Conservation (phyloP, 2,888 invertebrate species). For the Minunthozetes semirufus region DNA sequence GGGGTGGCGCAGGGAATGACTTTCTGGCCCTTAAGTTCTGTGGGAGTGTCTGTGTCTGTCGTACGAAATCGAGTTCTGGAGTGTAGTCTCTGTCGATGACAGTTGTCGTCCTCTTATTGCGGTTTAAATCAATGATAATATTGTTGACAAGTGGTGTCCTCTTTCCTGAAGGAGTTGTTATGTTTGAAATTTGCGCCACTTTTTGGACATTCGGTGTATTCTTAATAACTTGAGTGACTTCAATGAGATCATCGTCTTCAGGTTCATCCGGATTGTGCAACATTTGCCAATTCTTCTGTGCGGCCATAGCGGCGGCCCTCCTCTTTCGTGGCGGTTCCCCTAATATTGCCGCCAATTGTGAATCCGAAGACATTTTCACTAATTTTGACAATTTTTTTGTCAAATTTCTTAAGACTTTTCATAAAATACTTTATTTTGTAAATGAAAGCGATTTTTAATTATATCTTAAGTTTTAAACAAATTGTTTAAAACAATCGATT, state of each 20-base stretch:
- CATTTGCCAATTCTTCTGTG: conserved; percentile 25
- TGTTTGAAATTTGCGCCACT: not conserved
- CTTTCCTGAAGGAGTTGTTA: not conserved
- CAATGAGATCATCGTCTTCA: not conserved
- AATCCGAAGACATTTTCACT: not conserved
- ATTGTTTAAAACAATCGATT: no score
- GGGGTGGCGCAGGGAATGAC: not conserved
- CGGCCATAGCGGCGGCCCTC: conserved; percentile 19
- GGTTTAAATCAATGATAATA: not conserved
- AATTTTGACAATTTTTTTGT: not conserved
- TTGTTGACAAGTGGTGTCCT: not conserved
- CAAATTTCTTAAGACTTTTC: not conserved
- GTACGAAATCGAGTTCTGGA: not conserved
- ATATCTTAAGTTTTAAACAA: no score
- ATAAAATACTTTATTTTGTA: not conserved
- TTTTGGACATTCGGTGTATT: not conserved
- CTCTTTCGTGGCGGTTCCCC: not conserved
- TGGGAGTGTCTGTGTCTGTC: no score
- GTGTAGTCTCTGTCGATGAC: not conserved
- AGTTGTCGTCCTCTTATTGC: not conserved
- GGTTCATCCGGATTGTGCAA: not conserved
- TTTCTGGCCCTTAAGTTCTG: not conserved
- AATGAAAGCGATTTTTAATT: no score
- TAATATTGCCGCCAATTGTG: not conserved
- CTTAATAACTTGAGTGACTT: not conserved